phyloP scores from a whole-genome alignment of 2,797 vertebrate species.

The Falco rusticolus region DNA sequence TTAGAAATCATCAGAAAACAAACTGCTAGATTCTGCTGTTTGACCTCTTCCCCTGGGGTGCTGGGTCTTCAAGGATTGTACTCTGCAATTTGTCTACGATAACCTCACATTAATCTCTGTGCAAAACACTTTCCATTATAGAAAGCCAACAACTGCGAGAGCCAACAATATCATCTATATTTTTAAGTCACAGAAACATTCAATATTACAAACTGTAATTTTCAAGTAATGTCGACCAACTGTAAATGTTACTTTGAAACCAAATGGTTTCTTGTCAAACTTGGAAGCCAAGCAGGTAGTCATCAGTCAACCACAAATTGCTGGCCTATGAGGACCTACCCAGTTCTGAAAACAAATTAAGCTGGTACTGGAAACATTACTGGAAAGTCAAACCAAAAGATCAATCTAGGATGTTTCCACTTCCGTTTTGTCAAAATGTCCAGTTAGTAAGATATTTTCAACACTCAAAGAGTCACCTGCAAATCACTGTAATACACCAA shows the following conservation, averaged over 20 bases:
- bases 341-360: conserved; percentile 19
- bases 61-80: not conserved
- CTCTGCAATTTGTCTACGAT: not conserved
- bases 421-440: not conserved
- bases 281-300: conserved; percentile 30
- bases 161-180: not conserved
- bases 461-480: not conserved
- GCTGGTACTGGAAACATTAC: not conserved
- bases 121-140: not conserved
- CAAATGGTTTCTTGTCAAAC: not conserved
- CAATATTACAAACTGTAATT: conserved; percentile 18
- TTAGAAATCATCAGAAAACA: not conserved
- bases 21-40: not conserved
- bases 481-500: not conserved
- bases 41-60: not conserved
- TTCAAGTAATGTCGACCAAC: not conserved
- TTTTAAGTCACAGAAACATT: conserved; percentile 24
- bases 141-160: conserved; percentile 17
- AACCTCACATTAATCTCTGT: not conserved
- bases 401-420: not conserved
- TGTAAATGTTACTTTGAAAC: not conserved
- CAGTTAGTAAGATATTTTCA: not conserved
- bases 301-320: conserved; percentile 49
- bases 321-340: conserved; percentile 1
- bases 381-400: conserved; percentile 9